Evolutionary conservation across 1,140 invertebrate species (phyloP).

Genomic region (Protaetia brevitarsis): DNA sequence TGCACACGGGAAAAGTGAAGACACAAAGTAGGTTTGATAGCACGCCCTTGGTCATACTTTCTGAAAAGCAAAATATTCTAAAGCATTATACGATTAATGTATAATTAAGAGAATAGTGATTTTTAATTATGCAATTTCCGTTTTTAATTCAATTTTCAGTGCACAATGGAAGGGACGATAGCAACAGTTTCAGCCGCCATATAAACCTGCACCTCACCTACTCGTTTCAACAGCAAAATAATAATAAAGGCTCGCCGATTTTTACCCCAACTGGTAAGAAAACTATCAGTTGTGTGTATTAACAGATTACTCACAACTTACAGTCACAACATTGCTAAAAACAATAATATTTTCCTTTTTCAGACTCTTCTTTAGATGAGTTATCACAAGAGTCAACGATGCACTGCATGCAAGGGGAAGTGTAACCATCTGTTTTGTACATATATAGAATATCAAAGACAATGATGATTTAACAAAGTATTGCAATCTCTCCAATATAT

Average conservation of each 20-base stretch:
- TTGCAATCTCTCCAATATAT: slow-evolving; percentile 36
- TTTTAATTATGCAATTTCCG: too few species aligned
- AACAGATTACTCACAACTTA: too few species aligned
- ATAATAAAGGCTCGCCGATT: slow-evolving; percentile 47
- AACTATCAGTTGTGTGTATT: too few species aligned
- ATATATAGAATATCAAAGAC: background rate
- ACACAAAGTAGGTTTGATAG: slow-evolving; percentile 58
- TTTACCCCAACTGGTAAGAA: slow-evolving; percentile 52
- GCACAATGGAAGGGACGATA: slow-evolving; percentile 50
- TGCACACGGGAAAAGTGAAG: slow-evolving; percentile 77
- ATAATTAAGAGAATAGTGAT: too few species aligned
- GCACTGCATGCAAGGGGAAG: slow-evolving; percentile 74
- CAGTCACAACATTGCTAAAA: too few species aligned
- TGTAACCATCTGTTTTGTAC: slow-evolving; percentile 47
- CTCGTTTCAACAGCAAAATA: slow-evolving; percentile 74
- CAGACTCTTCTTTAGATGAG: slow-evolving; percentile 78
- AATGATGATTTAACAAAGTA: slow-evolving; percentile 26
- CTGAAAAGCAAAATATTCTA: too few species aligned
- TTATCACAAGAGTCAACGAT: slow-evolving; percentile 76
- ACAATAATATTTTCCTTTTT: too few species aligned
- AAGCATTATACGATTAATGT: too few species aligned
- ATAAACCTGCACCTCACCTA: slow-evolving; percentile 81
- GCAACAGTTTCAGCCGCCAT: slow-evolving; percentile 64
- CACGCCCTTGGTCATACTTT: too few species aligned
- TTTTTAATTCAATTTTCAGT: too few species aligned